Base-by-base conservation (phyloP, 2,113 vertebrate genomes). In the Actenoides hombroni region DNA sequence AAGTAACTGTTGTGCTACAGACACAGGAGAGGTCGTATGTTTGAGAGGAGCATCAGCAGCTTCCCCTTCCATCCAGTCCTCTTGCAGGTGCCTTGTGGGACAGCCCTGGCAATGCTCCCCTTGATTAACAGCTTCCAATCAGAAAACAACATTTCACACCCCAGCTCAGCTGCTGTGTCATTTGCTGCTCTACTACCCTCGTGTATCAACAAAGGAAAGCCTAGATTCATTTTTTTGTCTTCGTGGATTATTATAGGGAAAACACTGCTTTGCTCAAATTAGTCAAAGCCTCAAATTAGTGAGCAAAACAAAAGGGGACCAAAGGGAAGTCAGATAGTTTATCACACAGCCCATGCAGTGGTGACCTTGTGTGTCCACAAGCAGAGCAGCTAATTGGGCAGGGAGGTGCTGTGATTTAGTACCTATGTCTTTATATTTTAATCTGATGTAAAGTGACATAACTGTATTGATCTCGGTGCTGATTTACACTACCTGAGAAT, bases 401-500 rank as follows among this genome's bases (percentile, higher is more conserved):
- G 16, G 5, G 19, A 71, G 31, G 31, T 86, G 33, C 57, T 89
- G n/a, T 59, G 40, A 33, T 84, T 94, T 83, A 81, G 23, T 65
- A 37, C 42, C 54, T 44, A 12, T 42, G 18, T 61, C 65, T 44
- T 82, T 53, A 54, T 63, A 77, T 94, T 95, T 92, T 86, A 81
- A 92, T 86, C 48, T 7, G 1, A 54, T 76, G n/a, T 56, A 73
- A 91, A 89, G 40, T 80, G 59, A 61, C 54, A 33, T 69, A 56
- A 80, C 39, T 42, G 6, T 65, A 94, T 88, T 92, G 81, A 94
- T 69, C 63, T 87, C 40, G 51, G 6, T 63, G 46, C 17, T 87
- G 81, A 89, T 89, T 94, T 95, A 87, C 37, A 24, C 63, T 67
- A 37, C 49, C 64, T 77, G 78, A 94, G 74, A 89, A 91, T 94